Conservation (phyloP, 2,113 vertebrate species). For the Pedionomus torquatus region DNA sequence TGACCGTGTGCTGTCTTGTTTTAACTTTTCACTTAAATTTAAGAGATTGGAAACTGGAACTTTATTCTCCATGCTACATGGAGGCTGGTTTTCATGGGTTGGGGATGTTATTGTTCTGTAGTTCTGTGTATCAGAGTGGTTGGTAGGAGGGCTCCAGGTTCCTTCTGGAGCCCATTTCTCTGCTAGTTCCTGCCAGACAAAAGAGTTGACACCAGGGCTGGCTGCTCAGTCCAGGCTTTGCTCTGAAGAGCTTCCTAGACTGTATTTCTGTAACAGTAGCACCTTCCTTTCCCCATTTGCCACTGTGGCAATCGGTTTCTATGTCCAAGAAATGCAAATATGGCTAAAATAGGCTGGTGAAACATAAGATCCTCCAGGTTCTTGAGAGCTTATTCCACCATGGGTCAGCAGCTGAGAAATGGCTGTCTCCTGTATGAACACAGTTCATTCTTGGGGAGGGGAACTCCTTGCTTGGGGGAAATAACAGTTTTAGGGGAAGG, state of each 20-base stretch:
- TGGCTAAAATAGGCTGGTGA: neutral
- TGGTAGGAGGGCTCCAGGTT: neutral
- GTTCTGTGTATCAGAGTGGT: neutral
- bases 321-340: neutral
- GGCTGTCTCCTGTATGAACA: neutral
- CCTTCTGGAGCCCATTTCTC: neutral
- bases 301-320: neutral
- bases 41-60: neutral
- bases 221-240: neutral
- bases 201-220: neutral
- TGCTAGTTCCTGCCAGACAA: neutral
- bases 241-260: neutral
- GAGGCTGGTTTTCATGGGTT: fast-evolving
- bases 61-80: fast-evolving
- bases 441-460: neutral
- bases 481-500: neutral
- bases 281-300: neutral
- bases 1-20: fast-evolving
- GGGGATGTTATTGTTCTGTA: neutral
- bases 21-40: neutral
- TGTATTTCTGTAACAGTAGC: neutral
- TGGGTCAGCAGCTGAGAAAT: neutral
- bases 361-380: fast-evolving
- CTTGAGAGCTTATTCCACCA: neutral
- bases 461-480: neutral